Evolutionary conservation across 2,888 invertebrate species (phyloP).

Genomic region (Pachliopta kotzebuea): DNA sequence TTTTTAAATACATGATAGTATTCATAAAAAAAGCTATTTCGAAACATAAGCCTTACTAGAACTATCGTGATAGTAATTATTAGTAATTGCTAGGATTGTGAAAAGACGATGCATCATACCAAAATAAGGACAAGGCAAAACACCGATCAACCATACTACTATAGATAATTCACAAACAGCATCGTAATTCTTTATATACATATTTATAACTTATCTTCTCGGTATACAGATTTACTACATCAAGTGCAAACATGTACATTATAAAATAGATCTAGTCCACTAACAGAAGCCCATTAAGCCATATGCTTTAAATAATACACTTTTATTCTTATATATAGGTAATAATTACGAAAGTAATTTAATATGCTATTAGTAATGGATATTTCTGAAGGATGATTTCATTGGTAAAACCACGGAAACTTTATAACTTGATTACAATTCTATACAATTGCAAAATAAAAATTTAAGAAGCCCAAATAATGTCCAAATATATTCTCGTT

Average conservation of each 20-base stretch:
- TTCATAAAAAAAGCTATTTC: not conserved
- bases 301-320: not conserved
- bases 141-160: constrained; percentile 28
- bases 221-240: too few species aligned
- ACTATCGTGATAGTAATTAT: constrained; percentile 39
- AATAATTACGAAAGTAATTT: too few species aligned
- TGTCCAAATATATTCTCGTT: too few species aligned
- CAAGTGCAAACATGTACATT: not conserved
- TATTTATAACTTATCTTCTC: too few species aligned
- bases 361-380: too few species aligned
- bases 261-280: not conserved
- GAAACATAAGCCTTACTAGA: constrained; percentile 29
- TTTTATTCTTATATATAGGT: too few species aligned
- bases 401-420: too few species aligned
- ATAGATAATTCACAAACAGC: constrained; percentile 12
- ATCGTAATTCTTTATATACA: not conserved
- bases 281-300: not conserved
- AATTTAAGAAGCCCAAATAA: too few species aligned
- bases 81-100: constrained; percentile 49
- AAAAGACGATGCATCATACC: constrained; percentile 38
- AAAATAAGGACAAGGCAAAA: constrained; percentile 63
- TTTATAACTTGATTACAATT: too few species aligned
- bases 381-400: too few species aligned
- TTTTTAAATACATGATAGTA: not conserved
- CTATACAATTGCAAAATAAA: too few species aligned